Base-by-base conservation (phyloP, 1,140 invertebrate species). In the Bombus vancouverensis region DNA sequence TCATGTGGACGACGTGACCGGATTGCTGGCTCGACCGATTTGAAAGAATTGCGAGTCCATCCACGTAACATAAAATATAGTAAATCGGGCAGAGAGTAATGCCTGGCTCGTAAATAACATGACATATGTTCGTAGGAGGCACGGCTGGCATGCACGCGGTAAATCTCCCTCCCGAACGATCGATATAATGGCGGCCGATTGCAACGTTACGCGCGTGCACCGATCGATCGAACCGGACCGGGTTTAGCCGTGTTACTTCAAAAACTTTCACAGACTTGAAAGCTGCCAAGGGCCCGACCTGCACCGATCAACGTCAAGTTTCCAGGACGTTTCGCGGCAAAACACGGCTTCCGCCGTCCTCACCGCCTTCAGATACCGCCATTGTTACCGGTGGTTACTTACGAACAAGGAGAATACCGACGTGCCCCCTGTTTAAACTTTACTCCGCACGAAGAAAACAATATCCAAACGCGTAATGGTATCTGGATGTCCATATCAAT, bases 71-170 rank as follows among this genome's bases (percentile, higher is more conserved):
- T 93, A 92, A 92, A 94, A 93, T 93, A 93, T 91, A 92, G 93
- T 93, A 93, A 93, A 94, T 94, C 93, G 90, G 92, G 91, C 93
- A 91, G 90, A 92, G 92, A 93, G 92, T 94, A 94, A 94, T 94
- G 93, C 92, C 91, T 88, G 81, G 93, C 92, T 93, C 93, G 93
- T 93, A 94, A 94, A 94, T 94, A 94, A 94, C 93, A 93, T 93
- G 93, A 94, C 93, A 93, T 92, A 93, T 93, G 92, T 94, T 93
- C 91, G 87, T 86, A 90, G 93, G 87, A 93, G 92, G 91, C 92
- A 91, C 92, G 92, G 92, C 90, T 93, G 93, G 91, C 93, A 93
- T 93, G 91, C 90, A 90, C 90, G 89, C 91, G 90, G 92, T 94
- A 93, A 93, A 94, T 94, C 93, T 92, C 88, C 87, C 92, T 89